Evolutionary conservation across 2,113 vertebrate species (phyloP), one percentile per base, ranked within the genome.

Genomic region (Mungos mungo): DNA sequence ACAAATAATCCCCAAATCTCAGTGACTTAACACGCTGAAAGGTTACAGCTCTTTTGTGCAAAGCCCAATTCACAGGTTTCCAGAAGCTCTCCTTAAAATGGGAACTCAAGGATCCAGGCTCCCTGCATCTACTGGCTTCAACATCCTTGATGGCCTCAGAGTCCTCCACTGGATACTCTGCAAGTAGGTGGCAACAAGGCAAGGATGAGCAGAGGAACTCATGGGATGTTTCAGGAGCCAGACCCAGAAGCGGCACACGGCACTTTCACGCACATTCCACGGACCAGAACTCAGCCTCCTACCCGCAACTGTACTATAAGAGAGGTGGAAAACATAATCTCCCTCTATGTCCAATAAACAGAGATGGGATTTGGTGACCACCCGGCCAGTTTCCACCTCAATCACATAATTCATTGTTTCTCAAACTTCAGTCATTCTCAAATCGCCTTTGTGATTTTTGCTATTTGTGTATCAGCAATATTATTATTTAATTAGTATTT

Each of bases 401-500:
- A 29, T 93, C 41, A 77, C 47, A 69, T 77, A 68, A 76, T 71
- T 47, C 50, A 77, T 38, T 77, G 5, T 79, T 90, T 90, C 47
- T 52, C 41, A 97, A 95, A 95, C 33, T 95, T 87, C 27, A 81
- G 19, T 89, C 35, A 23, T 66, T 89, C 54, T 72, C 19, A 72
- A 80, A 90, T 65, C 31, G 74, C 79, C n/a, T 54, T 82, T 13
- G 10, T 38, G 21, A 52, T 93, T 33, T 79, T 80, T 92, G 2
- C 3, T 82, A 33, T 81, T 72, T 35, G 38, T 87, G 13, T 81
- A 81, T 60, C 35, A 33, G 12, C 15, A 47, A 38, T 47, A 77
- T 91, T 76, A 92, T 80, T 90, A 92, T 72, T 94, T 94, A 82
- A 90, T 69, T 71, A 85, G n/a, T 33, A 25, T 69, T 79, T 91